These are phyloP conservation scores for Diplodus sargus DNA, from an alignment of 2,797 vertebrate genomes.

Conservation along the genomic window DNA sequence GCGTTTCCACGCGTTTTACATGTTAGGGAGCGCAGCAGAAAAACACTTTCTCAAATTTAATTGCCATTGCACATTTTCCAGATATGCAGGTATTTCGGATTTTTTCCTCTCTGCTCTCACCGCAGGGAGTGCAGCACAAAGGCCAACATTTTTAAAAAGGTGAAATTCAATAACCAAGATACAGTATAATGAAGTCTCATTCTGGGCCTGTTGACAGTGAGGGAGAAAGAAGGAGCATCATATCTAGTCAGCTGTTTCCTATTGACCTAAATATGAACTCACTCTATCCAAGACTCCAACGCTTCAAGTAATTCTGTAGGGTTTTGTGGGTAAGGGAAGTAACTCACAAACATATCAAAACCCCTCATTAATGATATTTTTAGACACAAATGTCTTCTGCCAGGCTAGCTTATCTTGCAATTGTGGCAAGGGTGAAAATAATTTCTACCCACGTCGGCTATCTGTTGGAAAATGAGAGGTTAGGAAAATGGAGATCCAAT, in stretches of 20 bases:
- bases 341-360: slow-evolving; percentile 64
- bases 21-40: slow-evolving; percentile 39
- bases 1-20: slow-evolving; percentile 32
- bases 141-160: slow-evolving; percentile 23
- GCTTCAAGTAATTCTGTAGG: slow-evolving; percentile 54
- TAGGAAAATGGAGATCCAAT: slow-evolving; percentile 55
- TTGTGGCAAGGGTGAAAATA: slow-evolving; percentile 66
- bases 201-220: slow-evolving; percentile 33
- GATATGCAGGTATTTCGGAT: slow-evolving; percentile 46
- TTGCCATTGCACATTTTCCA: slow-evolving; percentile 50
- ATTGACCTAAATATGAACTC: slow-evolving; percentile 74
- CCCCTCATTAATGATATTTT: slow-evolving; percentile 79
- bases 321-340: slow-evolving; percentile 57
- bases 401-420: slow-evolving; percentile 63
- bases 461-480: slow-evolving; percentile 62
- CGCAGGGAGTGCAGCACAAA: slow-evolving; percentile 27
- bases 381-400: slow-evolving; percentile 68
- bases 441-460: slow-evolving; percentile 47
- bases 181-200: slow-evolving; percentile 27
- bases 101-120: slow-evolving; percentile 31
- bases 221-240: slow-evolving; percentile 43
- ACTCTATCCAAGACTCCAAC: slow-evolving; percentile 31
- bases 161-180: slow-evolving; percentile 35
- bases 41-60: slow-evolving; percentile 60
- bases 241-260: slow-evolving; percentile 67